Base-by-base conservation (phyloP, 2,113 vertebrate genomes). In the Apus apus region DNA sequence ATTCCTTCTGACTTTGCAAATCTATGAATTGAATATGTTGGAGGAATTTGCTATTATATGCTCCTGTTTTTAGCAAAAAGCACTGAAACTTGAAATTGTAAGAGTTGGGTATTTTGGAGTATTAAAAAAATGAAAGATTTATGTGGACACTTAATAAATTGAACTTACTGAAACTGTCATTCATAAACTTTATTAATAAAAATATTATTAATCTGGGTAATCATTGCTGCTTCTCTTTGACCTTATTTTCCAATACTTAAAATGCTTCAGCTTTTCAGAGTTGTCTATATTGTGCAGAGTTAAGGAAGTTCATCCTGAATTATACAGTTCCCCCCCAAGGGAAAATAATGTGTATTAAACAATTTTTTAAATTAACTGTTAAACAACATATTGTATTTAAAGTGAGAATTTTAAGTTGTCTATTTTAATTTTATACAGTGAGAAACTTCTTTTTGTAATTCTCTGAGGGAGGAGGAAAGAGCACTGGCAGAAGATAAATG, bases 161-260 rank as follows among this genome's bases (percentile, higher is more conserved):
- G 23, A 79, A 81, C 7, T 71, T 84, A 13, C 15, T 68, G 89
- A 80, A 94, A 56, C n/a, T 25, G 4, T 84, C 26, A 20, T 91
- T 91, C 79, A 74, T 85, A 36, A 79, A 54, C 6, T 6, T 53
- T 88, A 38, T 70, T 87, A 97, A 95, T 96, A 92, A 95, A 97
- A 74, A 2, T 16, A 21, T 74, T 88, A 22, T 75, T 80, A 67
- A 84, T 77, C 29, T 90, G 53, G 23, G 72, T 78, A 88, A 25
- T 76, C 8, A 38, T 48, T 81, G 45, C 38, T 9, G 40, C 26
- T 81, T 73, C 87, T 81, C 53, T 95, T 89, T 87, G 1, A 5
- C 21, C 15, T 14, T 1, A 0, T 89, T 78, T 89, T 94, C 45
- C 36, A 48, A 2, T 84, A 25, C 11, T 74, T 77, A 12, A 65